Evolutionary conservation across 2,113 vertebrate species (phyloP).

Genomic region (Phalacrocorax carbo): DNA sequence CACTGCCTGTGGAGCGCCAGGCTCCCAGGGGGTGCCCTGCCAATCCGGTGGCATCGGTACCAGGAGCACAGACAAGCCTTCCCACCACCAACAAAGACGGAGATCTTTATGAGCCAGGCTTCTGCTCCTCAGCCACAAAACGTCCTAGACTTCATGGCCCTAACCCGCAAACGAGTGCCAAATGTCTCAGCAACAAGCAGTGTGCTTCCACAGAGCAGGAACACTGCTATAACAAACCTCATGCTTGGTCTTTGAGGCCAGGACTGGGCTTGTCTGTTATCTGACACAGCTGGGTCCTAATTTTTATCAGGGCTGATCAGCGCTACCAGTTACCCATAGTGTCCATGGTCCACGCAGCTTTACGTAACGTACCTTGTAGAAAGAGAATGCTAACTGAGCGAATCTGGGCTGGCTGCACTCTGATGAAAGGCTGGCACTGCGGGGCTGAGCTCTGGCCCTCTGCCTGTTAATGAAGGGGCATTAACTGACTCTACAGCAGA

Average conservation of each 20-base stretch:
- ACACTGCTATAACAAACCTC: background rate
- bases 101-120: background rate
- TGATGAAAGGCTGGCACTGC: background rate
- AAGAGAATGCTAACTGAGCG: background rate
- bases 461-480: too few species aligned
- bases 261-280: accelerated
- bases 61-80: background rate
- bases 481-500: background rate
- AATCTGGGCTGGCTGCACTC: background rate
- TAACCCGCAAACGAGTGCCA: background rate
- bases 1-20: background rate
- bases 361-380: background rate
- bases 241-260: background rate
- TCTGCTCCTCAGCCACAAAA: background rate
- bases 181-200: background rate
- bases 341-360: background rate
- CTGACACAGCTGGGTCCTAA: background rate
- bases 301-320: background rate
- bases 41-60: background rate
- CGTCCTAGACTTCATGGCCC: background rate
- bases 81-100: background rate
- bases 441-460: background rate
- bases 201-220: background rate
- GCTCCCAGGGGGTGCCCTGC: background rate
- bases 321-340: background rate